Evolutionary conservation across 1,140 invertebrate species (phyloP).

Genomic region (Pristionchus pacificus): DNA sequence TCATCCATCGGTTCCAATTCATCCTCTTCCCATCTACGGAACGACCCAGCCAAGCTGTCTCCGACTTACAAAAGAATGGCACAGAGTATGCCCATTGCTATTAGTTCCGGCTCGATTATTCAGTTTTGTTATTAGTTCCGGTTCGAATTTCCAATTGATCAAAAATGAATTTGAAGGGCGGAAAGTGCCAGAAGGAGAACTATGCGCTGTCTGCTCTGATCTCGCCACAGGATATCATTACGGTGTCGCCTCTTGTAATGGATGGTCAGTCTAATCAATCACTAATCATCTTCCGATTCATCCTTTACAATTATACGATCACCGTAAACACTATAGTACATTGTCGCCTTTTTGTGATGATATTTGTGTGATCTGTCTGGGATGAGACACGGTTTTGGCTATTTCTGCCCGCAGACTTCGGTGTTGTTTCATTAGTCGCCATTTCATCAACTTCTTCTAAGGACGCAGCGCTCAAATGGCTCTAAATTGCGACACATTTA

Average conservation of each 20-base stretch:
- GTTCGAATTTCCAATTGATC: neutral
- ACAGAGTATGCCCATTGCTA: constrained; percentile 12
- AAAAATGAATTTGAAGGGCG: constrained; percentile 39
- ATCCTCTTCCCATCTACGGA: constrained; percentile 4
- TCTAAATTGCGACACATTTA: no score
- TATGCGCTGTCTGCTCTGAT: constrained; percentile 63
- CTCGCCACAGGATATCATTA: constrained; percentile 60
- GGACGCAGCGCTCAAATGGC: no score
- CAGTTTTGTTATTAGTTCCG: neutral
- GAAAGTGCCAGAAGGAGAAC: constrained; percentile 58
- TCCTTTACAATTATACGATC: neutral
- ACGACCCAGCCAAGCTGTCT: constrained; percentile 10
- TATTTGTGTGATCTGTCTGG: constrained; percentile 8
- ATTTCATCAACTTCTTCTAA: no score
- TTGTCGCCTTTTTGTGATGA: no score
- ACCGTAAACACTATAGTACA: neutral
- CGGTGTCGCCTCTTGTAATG: constrained; percentile 51
- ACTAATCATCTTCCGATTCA: no score
- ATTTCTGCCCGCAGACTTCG: no score
- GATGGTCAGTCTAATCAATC: constrained; percentile 37
- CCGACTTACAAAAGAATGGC: constrained; percentile 33
- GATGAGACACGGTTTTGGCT: no score
- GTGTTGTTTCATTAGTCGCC: no score
- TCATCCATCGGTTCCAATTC: neutral
- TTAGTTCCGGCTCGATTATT: neutral